Conservation (phyloP, 2,797 vertebrate genomes). For the Tympanoctomys barrerae region DNA sequence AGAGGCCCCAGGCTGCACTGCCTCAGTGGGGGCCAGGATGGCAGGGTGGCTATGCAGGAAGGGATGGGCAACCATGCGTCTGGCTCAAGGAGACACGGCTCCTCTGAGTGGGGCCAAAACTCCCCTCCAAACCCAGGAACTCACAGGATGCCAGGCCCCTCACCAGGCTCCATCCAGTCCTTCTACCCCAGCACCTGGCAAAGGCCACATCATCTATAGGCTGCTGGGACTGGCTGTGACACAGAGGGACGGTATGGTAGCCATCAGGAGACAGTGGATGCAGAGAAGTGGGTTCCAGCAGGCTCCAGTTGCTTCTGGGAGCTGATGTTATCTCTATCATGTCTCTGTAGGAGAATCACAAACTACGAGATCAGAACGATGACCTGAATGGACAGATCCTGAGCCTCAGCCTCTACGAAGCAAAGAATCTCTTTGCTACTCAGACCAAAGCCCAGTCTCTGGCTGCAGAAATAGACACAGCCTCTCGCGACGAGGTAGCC, state of each 20-base stretch:
- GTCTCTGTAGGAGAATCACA: slow-evolving; percentile 94
- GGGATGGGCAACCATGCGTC: background rate
- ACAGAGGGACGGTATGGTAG: background rate
- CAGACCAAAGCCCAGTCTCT: slow-evolving; percentile 98
- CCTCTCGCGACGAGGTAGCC: slow-evolving; percentile 96
- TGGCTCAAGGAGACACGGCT: background rate
- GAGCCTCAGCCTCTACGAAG: slow-evolving; percentile 97
- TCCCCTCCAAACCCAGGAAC: background rate
- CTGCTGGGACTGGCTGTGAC: background rate
- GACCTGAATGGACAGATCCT: slow-evolving; percentile 98
- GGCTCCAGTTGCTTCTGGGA: background rate
- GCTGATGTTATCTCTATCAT: background rate
- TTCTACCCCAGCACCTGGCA: background rate
- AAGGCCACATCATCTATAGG: background rate
- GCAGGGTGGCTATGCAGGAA: too few relatives aligned
- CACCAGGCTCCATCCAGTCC: background rate
- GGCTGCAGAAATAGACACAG: slow-evolving; percentile 97
- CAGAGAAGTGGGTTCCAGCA: background rate
- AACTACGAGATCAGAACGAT: slow-evolving; percentile 96
- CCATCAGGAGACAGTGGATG: background rate
- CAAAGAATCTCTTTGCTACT: slow-evolving; percentile 96
- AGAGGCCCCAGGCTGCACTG: background rate
- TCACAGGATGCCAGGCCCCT: background rate
- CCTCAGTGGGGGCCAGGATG: background rate
- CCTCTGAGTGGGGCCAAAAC: background rate